Evolutionary conservation across 2,888 invertebrate species (phyloP).

Genomic region (Brenthis daphne): DNA sequence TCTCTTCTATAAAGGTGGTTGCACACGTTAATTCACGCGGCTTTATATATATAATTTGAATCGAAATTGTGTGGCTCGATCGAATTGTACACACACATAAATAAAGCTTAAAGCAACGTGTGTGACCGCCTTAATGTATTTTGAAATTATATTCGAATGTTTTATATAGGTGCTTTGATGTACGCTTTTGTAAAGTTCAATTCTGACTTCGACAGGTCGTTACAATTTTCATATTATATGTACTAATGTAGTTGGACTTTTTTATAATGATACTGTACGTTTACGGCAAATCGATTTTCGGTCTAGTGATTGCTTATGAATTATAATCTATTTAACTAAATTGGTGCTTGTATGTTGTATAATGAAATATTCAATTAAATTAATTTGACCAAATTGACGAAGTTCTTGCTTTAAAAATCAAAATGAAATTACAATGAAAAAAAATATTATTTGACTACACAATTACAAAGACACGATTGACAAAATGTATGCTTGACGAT

Average conservation of each 20-base stretch:
- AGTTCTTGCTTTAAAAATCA: slow-evolving; percentile 6
- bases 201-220: background rate
- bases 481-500: slow-evolving; percentile 45
- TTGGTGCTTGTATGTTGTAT: slow-evolving; percentile 20
- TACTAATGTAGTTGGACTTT: no score
- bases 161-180: slow-evolving; percentile 17
- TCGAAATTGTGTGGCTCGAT: background rate
- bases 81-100: slow-evolving; percentile 2
- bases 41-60: background rate
- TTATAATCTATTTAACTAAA: slow-evolving; percentile 4
- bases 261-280: background rate
- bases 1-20: background rate
- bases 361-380: background rate
- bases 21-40: slow-evolving; percentile 10
- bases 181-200: slow-evolving; percentile 8
- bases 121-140: slow-evolving; percentile 4
- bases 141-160: slow-evolving; percentile 10
- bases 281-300: background rate
- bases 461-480: slow-evolving; percentile 50
- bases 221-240: no score
- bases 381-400: slow-evolving; percentile 7
- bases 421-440: background rate
- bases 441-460: slow-evolving; percentile 47
- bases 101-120: slow-evolving; percentile 2
- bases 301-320: background rate